phyloP scores from a whole-genome alignment of 2,797 vertebrate species.

The Diplodus sargus region DNA sequence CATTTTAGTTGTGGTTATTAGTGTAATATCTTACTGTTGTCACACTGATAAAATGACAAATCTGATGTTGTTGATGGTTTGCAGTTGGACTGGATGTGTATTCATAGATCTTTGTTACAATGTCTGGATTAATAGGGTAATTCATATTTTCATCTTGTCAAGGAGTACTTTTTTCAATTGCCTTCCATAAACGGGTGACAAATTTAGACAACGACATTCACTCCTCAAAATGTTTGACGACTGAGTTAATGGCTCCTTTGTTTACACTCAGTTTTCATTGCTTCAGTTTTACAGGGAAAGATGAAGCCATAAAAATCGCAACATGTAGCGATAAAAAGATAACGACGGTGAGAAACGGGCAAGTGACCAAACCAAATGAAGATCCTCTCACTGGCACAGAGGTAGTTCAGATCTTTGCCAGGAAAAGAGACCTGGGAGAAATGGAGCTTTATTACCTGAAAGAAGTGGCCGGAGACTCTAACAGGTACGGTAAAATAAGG shows the following conservation, averaged over 20 bases:
- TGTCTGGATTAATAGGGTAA: background rate
- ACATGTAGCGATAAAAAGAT: conserved; percentile 31
- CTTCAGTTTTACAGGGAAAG: conserved; percentile 47
- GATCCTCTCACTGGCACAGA: conserved; percentile 70
- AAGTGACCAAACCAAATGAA: conserved; percentile 5
- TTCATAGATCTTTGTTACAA: background rate
- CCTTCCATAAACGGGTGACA: background rate
- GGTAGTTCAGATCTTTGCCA: conserved; percentile 74
- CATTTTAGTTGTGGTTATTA: background rate
- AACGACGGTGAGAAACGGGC: conserved; percentile 13
- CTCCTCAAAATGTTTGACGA: background rate
- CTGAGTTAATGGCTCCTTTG: background rate
- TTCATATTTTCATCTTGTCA: background rate
- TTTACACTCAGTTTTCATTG: conserved; percentile 21
- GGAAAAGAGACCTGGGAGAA: conserved; percentile 65
- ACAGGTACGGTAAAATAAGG: conserved; percentile 76
- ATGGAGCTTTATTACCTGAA: conserved; percentile 85
- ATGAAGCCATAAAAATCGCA: conserved; percentile 22
- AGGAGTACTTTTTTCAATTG: background rate
- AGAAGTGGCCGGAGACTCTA: conserved; percentile 71
- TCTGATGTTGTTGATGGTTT: background rate
- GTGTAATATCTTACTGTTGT: background rate
- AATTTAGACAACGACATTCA: background rate
- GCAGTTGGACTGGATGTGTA: background rate
- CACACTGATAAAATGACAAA: background rate